Conservation (phyloP, 2,888 invertebrate species). For the Aspidiotus rigidus region DNA sequence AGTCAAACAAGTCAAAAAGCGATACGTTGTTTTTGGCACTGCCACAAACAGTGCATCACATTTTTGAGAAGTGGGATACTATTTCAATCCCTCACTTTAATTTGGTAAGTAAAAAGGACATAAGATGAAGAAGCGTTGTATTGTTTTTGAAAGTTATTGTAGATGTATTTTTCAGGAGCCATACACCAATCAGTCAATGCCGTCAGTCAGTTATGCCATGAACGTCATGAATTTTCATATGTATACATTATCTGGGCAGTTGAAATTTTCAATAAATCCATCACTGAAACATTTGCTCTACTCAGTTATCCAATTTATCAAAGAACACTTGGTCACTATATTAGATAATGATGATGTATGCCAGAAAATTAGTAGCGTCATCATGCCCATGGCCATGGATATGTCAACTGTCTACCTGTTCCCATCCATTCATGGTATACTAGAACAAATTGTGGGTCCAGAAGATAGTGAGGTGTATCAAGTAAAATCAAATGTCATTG, state of each 20-base stretch:
- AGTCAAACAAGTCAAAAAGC: constrained; percentile 23
- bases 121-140: not conserved
- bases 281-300: constrained; percentile 57
- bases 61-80: constrained; percentile 26
- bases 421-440: constrained; percentile 53
- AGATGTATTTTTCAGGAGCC: constrained; percentile 13
- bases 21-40: constrained; percentile 24
- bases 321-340: constrained; percentile 50
- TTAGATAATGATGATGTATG: constrained; percentile 53
- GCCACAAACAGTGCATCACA: constrained; percentile 21
- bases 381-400: constrained; percentile 69
- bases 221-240: constrained; percentile 61
- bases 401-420: constrained; percentile 64
- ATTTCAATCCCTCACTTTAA: constrained; percentile 29
- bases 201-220: constrained; percentile 73
- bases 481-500: constrained; percentile 46
- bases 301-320: constrained; percentile 55
- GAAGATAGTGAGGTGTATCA: constrained; percentile 33
- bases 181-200: constrained; percentile 46
- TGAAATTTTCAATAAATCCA: constrained; percentile 46
- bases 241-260: constrained; percentile 53
- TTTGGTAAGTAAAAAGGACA: constrained; percentile 6
- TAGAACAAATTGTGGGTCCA: constrained; percentile 47
- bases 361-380: constrained; percentile 56
- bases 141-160: not conserved